These are phyloP conservation scores for Cyprinodon brontotheroides DNA, from an alignment of 2,113 vertebrate genomes.

Conservation along the genomic window DNA sequence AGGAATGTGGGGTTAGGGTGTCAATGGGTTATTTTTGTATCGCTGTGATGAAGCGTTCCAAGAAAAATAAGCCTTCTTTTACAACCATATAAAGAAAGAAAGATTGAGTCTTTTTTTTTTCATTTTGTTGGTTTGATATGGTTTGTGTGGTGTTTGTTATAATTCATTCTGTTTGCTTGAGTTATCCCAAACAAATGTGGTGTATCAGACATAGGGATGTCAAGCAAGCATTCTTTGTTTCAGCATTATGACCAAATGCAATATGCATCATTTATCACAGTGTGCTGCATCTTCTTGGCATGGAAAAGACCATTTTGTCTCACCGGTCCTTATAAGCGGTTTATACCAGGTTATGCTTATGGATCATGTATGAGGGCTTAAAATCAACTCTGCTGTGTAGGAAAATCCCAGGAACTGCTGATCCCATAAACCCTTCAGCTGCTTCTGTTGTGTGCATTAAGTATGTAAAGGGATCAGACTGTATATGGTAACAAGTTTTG, in stretches of 20 bases:
- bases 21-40: slow-evolving; percentile 14
- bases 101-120: background rate
- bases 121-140: background rate
- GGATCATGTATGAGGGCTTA: background rate
- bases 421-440: background rate
- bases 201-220: background rate
- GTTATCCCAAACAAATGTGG: slow-evolving; percentile 3
- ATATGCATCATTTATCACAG: background rate
- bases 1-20: slow-evolving; percentile 62
- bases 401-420: background rate
- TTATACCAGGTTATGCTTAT: background rate
- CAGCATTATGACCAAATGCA: background rate
- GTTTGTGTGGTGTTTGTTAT: slow-evolving; percentile 15
- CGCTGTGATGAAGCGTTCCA: background rate
- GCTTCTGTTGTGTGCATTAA: background rate
- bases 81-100: background rate
- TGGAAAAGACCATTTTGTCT: background rate
- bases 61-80: slow-evolving; percentile 8
- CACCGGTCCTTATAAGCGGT: background rate
- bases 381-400: background rate
- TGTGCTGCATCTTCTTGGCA: background rate
- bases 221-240: background rate
- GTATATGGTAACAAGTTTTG: background rate
- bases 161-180: background rate
- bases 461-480: background rate